These are phyloP conservation scores for Pseudomugil tenellus DNA, from an alignment of 2,797 vertebrate genomes.

Conservation along the genomic window DNA sequence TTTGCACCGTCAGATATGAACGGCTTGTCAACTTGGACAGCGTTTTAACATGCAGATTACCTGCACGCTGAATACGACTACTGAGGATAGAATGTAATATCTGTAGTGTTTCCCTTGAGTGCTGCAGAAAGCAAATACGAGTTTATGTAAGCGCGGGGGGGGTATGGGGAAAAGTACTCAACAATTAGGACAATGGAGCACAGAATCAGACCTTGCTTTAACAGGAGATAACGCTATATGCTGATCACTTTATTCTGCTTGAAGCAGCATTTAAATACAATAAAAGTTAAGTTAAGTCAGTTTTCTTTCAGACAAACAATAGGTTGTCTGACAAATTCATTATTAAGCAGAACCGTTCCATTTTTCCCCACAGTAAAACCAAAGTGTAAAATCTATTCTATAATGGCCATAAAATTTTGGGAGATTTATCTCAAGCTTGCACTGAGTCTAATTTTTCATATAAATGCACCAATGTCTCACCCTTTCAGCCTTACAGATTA, in stretches of 20 bases:
- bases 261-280: conserved; percentile 23
- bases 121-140: conserved; percentile 29
- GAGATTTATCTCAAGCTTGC: conserved; percentile 16
- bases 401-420: conserved; percentile 17
- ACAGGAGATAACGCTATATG: conserved; percentile 34
- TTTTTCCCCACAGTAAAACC: background rate
- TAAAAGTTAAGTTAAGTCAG: conserved; percentile 20
- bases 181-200: conserved; percentile 22
- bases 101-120: conserved; percentile 27
- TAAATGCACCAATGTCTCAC: conserved; percentile 5
- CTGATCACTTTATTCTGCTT: conserved; percentile 13
- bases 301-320: conserved; percentile 40
- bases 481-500: conserved; percentile 35
- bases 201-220: conserved; percentile 17
- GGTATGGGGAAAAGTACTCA: conserved; percentile 23
- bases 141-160: conserved; percentile 32
- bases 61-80: conserved; percentile 29
- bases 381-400: conserved; percentile 20
- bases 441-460: background rate
- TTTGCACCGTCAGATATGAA: conserved; percentile 46
- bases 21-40: conserved; percentile 40
- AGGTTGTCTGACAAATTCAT: conserved; percentile 46
- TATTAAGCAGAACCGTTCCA: too few relatives aligned
- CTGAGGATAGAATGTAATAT: conserved; percentile 30
- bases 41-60: conserved; percentile 50